Evolutionary conservation across 1,140 invertebrate genomes (phyloP).

Genomic region (Saccostrea glomerata): DNA sequence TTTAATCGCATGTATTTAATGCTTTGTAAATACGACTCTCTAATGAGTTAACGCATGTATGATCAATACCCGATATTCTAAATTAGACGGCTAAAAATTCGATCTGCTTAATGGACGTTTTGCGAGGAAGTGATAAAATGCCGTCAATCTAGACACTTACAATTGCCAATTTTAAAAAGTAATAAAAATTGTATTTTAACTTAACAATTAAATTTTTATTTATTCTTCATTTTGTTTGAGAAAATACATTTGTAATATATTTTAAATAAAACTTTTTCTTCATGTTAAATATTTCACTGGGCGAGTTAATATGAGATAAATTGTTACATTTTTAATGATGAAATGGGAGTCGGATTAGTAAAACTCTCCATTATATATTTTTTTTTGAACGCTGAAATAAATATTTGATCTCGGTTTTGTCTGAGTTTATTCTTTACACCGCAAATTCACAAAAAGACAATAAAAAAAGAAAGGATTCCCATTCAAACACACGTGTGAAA

Average conservation of each 20-base stretch:
- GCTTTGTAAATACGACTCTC: constrained; percentile 35
- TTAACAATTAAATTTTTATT: too few species aligned
- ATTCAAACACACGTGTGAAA: constrained; percentile 23
- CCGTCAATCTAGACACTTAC: not conserved
- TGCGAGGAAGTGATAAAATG: not conserved
- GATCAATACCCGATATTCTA: constrained; percentile 2
- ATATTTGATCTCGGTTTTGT: not conserved
- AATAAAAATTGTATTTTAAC: not conserved
- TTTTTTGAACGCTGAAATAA: not conserved
- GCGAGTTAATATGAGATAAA: not conserved
- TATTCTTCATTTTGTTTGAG: too few species aligned
- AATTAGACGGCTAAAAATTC: constrained; percentile 14
- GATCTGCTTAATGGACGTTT: not conserved
- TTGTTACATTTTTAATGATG: not conserved
- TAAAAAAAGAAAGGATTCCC: not conserved
- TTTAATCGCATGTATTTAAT: constrained; percentile 22
- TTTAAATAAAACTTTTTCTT: not conserved
- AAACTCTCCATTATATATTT: not conserved
- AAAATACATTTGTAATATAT: too few species aligned
- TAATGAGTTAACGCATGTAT: constrained; percentile 34
- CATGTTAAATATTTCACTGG: not conserved
- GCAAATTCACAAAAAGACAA: not conserved
- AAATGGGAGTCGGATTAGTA: not conserved
- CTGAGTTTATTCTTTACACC: not conserved
- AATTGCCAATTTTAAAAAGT: not conserved